Base-by-base conservation (phyloP, 2,888 invertebrate species). In the Glyphotaelius pellucidus region DNA sequence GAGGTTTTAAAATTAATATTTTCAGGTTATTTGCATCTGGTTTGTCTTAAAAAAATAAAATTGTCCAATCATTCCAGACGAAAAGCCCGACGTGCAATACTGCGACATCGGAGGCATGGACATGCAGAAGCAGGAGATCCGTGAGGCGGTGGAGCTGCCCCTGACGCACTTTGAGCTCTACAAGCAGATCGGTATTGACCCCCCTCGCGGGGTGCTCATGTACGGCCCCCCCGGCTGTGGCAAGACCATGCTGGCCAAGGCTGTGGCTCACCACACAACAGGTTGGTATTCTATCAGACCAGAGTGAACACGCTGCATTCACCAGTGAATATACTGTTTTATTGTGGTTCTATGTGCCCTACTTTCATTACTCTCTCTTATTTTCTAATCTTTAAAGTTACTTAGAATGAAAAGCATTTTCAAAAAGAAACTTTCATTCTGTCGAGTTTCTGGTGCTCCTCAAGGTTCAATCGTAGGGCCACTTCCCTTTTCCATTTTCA, bases 161-260 rank as follows among this genome's bases (percentile, higher is more conserved):
- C 96, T 99, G 31, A 99, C 99, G 31, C 99, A 99, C 95, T 99
- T 99, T 94, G 99, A 99, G 95, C 96, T 99, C 83, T 99, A 99
- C 95, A 98, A 99, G 95, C 99, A 99, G 96, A 98, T 98, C 94
- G 99, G 99, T 95, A 99, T 99, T 94, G 99, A 99, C 95, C 99
- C 99, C 1, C 99, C 99, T 0, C 96, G 99, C 32, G 99, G 99
- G 94, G 99, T 99, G 2, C 97, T 99, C 79, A 99, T 99, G 99
- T 99, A 99, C 94, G 99, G 99, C 0, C 99, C 99, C n/a, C 99
- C 99, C 0, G 98, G 99, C 1, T 99, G 99, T 95, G 99, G 99
- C 47, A 99, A 99, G 96, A 99, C 99, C 91, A 99, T 99, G 99
- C 96, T 99, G 94, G 99, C 99, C 52, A 99, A 99, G 95, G 99